These are phyloP conservation scores for Acrobasis suavella DNA, from an alignment of 2,888 invertebrate species.

Conservation along the genomic window DNA sequence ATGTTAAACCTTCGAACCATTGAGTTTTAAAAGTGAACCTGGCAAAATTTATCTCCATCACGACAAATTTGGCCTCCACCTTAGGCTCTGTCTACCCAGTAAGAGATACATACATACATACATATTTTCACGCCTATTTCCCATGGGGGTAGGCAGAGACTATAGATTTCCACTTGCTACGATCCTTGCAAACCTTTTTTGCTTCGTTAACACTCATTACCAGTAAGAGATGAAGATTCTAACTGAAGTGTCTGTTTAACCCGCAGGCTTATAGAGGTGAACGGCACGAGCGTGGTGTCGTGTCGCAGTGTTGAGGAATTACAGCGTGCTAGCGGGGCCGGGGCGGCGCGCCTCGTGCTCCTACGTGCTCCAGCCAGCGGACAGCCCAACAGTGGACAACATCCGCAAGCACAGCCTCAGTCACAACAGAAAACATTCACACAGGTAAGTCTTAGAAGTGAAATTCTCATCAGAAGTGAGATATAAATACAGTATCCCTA, in stretches of 20 bases:
- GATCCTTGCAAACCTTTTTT: too few relatives aligned
- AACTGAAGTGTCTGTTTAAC: background rate
- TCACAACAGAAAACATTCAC: constrained; percentile 44
- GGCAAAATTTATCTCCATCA: too few relatives aligned
- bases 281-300: constrained; percentile 88
- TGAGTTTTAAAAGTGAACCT: too few relatives aligned
- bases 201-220: too few relatives aligned
- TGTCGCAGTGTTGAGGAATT: constrained; percentile 88
- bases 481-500: background rate
- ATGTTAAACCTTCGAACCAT: too few relatives aligned
- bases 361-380: constrained; percentile 54
- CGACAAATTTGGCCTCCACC: too few relatives aligned
- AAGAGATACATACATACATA: too few relatives aligned
- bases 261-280: constrained; percentile 89
- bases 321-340: constrained; percentile 83
- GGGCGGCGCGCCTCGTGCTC: constrained; percentile 85
- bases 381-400: constrained; percentile 60
- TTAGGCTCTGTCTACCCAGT: too few relatives aligned
- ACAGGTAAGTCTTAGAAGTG: constrained; percentile 47
- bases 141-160: too few relatives aligned
- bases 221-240: too few relatives aligned
- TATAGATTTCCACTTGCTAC: too few relatives aligned
- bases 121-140: too few relatives aligned
- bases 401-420: constrained; percentile 35
- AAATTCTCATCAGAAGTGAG: background rate